Conservation (phyloP, 2,797 vertebrate species). For the Scolopax bukidnonensis region DNA sequence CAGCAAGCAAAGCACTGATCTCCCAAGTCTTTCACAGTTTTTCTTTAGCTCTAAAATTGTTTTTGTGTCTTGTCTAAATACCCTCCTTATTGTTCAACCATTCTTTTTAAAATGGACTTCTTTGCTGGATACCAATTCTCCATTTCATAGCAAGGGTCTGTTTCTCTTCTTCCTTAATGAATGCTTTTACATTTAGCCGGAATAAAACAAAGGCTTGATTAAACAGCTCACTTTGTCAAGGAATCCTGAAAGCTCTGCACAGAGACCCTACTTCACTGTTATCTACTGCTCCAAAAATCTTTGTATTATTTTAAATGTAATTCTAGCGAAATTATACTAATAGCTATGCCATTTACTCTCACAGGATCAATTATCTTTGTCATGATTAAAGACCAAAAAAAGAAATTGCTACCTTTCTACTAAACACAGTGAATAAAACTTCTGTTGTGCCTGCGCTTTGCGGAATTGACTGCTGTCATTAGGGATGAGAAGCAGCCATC, state of each 20-base stretch:
- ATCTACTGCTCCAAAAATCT: not conserved
- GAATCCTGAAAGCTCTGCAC: not conserved
- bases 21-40: not conserved
- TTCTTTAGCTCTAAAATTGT: not conserved
- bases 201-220: not conserved
- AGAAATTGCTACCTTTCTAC: not conserved
- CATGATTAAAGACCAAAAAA: not conserved
- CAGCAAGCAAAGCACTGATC: not conserved
- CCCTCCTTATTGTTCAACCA: not conserved
- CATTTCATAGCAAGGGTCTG: not conserved
- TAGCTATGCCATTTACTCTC: not conserved
- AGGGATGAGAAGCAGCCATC: not conserved
- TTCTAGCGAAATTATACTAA: conserved; percentile 20
- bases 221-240: not conserved
- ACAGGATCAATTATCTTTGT: not conserved
- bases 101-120: not conserved
- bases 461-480: not conserved
- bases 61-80: not conserved
- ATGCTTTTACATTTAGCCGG: not conserved
- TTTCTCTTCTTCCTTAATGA: not conserved
- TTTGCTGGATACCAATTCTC: not conserved
- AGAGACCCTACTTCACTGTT: not conserved
- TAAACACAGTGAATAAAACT: not conserved
- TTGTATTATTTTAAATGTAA: not conserved
- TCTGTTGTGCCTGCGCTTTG: not conserved